These are phyloP conservation scores for Gymnosoma rotundatum DNA, from an alignment of 2,888 invertebrate species.

Conservation along the genomic window DNA sequence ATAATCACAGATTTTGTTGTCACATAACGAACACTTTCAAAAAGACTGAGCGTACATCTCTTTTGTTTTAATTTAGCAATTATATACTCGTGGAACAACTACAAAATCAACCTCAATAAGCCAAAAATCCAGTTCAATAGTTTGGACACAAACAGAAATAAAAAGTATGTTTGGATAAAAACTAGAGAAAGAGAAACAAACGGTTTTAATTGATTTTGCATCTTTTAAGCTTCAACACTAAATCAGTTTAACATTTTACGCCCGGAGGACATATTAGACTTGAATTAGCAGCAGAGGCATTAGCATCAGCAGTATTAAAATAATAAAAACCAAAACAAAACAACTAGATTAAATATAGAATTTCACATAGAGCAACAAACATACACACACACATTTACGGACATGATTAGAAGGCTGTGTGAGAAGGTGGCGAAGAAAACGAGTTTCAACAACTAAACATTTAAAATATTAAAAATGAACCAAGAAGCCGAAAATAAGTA, in stretches of 20 bases:
- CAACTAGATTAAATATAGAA: slow-evolving; percentile 51
- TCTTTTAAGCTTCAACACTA: slow-evolving; percentile 71
- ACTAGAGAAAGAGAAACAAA: slow-evolving; percentile 70
- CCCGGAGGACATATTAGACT: slow-evolving; percentile 69
- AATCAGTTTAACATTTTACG: slow-evolving; percentile 72
- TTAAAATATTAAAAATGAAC: too few relatives aligned
- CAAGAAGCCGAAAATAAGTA: too few relatives aligned
- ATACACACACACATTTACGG: neutral
- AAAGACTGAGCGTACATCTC: slow-evolving; percentile 28
- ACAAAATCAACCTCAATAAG: slow-evolving; percentile 35
- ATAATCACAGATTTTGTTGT: too few relatives aligned
- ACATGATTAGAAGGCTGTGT: neutral
- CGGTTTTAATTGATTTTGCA: slow-evolving; percentile 79
- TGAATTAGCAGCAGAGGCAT: slow-evolving; percentile 66
- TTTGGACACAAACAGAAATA: slow-evolving; percentile 31
- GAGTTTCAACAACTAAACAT: too few relatives aligned
- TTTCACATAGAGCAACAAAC: slow-evolving; percentile 30
- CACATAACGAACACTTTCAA: too few relatives aligned
- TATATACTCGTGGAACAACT: slow-evolving; percentile 11
- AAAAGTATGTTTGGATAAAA: neutral
- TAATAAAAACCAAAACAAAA: slow-evolving; percentile 8
- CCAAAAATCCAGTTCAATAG: slow-evolving; percentile 68
- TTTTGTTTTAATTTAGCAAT: slow-evolving; percentile 3
- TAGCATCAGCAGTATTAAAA: slow-evolving; percentile 30
- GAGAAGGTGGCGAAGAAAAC: neutral